phyloP scores from a whole-genome alignment of 2,113 vertebrate genomes.

The Thunnus maccoyii region DNA sequence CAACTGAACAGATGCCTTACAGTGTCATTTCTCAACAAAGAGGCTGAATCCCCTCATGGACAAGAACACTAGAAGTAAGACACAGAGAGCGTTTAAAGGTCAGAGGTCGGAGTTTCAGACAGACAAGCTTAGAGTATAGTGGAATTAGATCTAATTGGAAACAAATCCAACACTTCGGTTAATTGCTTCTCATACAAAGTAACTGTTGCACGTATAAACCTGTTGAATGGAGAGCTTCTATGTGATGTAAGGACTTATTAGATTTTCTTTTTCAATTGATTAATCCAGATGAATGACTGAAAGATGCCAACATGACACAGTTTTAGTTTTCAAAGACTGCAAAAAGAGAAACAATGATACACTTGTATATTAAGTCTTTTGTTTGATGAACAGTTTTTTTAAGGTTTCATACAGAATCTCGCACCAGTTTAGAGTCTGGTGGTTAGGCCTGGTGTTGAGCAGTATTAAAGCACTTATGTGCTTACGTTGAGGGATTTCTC shows the following conservation, averaged over 20 bases:
- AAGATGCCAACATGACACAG: neutral
- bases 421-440: neutral
- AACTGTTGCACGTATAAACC: neutral
- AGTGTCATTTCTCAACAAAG: neutral
- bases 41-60: neutral
- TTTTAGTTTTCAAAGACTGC: neutral
- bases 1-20: neutral
- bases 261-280: no score
- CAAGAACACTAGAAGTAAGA: neutral
- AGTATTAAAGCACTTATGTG: neutral
- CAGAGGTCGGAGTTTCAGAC: slow-evolving; percentile 47
- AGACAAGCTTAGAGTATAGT: slow-evolving; percentile 43
- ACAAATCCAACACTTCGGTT: slow-evolving; percentile 2
- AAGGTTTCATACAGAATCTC: neutral
- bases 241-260: no score
- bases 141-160: slow-evolving; percentile 33
- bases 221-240: no score
- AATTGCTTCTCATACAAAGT: neutral
- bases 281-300: neutral
- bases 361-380: neutral
- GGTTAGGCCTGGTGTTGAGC: neutral
- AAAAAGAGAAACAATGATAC: neutral
- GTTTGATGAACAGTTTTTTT: no score
- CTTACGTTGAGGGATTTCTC: neutral
- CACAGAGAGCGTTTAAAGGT: neutral